Conservation (phyloP, 2,113 vertebrate species). For the Alaudala cheleensis region DNA sequence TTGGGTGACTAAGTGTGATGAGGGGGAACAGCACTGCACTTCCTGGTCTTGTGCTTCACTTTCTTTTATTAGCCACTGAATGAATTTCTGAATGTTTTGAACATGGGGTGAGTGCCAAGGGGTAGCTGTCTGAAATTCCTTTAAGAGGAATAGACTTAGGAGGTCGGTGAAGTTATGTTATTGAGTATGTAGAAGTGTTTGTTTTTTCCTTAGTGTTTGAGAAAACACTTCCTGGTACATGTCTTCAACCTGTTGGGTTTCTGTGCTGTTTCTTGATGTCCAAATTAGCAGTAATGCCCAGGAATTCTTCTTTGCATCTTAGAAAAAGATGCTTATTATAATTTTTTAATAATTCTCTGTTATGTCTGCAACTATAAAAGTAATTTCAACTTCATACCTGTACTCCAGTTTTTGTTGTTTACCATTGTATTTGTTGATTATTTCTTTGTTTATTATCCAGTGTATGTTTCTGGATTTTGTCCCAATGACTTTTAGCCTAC, state of each 20-base stretch:
- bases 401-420: neutral
- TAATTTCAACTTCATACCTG: neutral
- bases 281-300: neutral
- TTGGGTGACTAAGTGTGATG: neutral
- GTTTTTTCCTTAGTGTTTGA: neutral
- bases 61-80: neutral
- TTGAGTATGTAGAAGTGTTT: neutral
- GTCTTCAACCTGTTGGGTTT: neutral
- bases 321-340: rapidly evolving
- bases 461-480: neutral
- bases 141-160: neutral
- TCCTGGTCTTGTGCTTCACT: neutral
- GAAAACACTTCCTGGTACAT: neutral
- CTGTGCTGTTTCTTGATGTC: neutral
- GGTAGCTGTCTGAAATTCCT: neutral
- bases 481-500: neutral
- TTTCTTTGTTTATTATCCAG: neutral
- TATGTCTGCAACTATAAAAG: neutral
- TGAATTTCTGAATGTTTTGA: neutral
- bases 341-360: neutral
- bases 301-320: neutral
- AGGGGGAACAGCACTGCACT: neutral
- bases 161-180: neutral
- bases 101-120: neutral
- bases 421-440: neutral